Evolutionary conservation across 1,140 invertebrate genomes (phyloP), one percentile per base, ranked within the genome.

Genomic region (Apolygus lucorum): DNA sequence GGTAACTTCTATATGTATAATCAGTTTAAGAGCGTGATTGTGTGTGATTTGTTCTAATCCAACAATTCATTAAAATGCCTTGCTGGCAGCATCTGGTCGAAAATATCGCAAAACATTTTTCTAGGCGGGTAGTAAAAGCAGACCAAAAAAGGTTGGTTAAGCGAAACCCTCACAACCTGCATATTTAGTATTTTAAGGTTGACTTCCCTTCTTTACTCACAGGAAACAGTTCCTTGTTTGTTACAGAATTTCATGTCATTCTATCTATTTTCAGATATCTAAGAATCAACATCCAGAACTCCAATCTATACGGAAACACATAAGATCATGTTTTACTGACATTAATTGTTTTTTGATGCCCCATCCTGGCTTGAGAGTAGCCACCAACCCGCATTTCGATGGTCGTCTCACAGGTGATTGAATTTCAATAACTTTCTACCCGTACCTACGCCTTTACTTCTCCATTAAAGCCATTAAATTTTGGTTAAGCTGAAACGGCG

Each of bases 301-400:
- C 52, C 93, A 98, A 77, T 91, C 94, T 63, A 81, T 99, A 21
- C 83, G 98, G 24, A 89, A 89, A 77, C 95, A 99, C 78, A 98
- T 99, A 71, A 88, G 89, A 65, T 90, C 92, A 1, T 99, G 96
- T 79, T 99, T 99, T 82, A 87, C 88, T 14, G 90, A 96, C 76
- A 96, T 99, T 73, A 89, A 90, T 13, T 99, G 96, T 79, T 99
- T 96, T 80, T 81, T 99, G 49, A 90, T 99, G 91, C 97, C 97
- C 11, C 97, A 99, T 85, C 97, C 97, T 0, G 97, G 97, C 17
- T 84, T 98, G 0, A 91, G 89, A 78, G 97, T 99, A 24, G 95
- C 96, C 52, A 98, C 94, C 14, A 95, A 94, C 84, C 95, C 95
- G 0, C 84, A 90, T 67, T 99, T 99, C 79, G 93, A 98, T 81